These are phyloP conservation scores for Lepidocolaptes lacrymiger DNA, from an alignment of 2,797 vertebrate genomes.

Conservation along the genomic window DNA sequence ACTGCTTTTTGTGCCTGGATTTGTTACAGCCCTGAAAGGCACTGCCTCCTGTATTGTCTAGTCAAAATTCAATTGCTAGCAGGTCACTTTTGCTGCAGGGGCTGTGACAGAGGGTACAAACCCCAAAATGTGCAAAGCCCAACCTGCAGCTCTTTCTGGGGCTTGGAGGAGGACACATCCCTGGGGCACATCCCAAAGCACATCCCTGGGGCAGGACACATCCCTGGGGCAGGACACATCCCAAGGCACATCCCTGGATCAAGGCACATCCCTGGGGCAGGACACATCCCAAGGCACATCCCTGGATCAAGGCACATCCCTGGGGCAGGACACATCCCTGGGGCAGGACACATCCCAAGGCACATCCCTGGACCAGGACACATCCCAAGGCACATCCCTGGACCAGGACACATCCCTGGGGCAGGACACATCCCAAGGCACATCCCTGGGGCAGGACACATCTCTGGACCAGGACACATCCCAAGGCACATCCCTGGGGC, in stretches of 20 bases:
- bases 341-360: neutral
- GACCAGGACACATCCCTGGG: neutral
- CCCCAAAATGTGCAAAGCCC: neutral
- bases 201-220: fast-evolving
- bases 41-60: fast-evolving
- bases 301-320: neutral
- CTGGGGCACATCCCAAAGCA: no score
- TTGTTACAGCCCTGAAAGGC: neutral
- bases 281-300: no score
- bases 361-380: neutral
- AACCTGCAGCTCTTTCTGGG: fast-evolving
- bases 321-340: neutral
- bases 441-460: neutral
- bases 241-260: neutral
- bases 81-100: fast-evolving
- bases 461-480: neutral
- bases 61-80: neutral
- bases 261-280: neutral
- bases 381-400: neutral
- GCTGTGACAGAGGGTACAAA: neutral
- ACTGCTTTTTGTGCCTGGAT: neutral
- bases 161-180: neutral
- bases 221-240: neutral
- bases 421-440: neutral
- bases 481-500: neutral